Evolutionary conservation across 92 coral and sea anemone genomes (phyloP).

Genomic region (Meandrina meandrites): DNA sequence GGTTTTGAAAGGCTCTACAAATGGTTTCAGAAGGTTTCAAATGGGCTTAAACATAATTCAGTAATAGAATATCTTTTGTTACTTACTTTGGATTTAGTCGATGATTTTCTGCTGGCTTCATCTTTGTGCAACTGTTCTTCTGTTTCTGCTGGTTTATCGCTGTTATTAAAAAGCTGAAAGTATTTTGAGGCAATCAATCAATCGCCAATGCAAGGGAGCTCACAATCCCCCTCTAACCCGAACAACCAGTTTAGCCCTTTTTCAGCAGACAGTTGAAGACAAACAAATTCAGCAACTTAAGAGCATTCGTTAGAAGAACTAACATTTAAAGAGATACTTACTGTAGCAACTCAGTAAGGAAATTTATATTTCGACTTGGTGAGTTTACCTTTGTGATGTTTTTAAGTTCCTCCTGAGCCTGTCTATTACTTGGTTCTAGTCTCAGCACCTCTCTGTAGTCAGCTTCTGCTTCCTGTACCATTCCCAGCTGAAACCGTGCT

Average conservation of each 20-base stretch:
- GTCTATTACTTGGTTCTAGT: constrained; percentile 89
- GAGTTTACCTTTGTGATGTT: constrained; percentile 65
- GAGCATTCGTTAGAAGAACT: no score
- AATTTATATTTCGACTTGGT: background rate
- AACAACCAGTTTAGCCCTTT: background rate
- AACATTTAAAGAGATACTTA: no score
- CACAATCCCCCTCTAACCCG: background rate
- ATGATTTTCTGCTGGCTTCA: background rate
- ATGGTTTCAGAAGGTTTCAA: no score
- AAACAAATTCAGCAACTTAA: background rate
- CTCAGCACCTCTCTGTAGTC: constrained; percentile 57
- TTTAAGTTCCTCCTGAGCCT: constrained; percentile 79
- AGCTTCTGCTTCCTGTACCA: constrained; percentile 55
- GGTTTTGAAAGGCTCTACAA: no score
- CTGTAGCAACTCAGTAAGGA: background rate
- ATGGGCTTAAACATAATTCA: background rate
- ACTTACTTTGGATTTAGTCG: constrained; percentile 14
- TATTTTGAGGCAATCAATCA: background rate
- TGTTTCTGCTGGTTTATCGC: background rate
- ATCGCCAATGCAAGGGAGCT: background rate
- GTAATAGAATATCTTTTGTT: background rate
- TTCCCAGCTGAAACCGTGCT: constrained; percentile 64
- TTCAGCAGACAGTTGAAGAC: background rate
- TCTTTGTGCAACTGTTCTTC: background rate
- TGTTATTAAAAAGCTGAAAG: constrained; percentile 4